Evolutionary conservation across 92 coral and sea anemone genomes (phyloP).

Genomic region (Nematostella vectensis): DNA sequence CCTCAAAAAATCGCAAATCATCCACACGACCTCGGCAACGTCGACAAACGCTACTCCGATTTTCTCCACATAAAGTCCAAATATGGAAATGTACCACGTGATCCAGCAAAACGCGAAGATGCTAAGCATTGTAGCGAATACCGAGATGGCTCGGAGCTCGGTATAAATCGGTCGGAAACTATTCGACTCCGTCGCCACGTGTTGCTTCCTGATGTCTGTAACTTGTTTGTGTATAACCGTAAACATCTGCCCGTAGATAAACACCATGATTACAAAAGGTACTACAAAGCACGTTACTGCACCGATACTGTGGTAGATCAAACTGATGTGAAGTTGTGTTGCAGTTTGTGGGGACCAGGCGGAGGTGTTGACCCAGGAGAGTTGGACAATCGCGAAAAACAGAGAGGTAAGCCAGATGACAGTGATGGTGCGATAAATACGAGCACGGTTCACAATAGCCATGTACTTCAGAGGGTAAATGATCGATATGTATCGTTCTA

Average conservation of each 20-base stretch:
- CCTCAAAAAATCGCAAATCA: conserved; percentile 79
- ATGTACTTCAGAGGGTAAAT: conserved; percentile 74
- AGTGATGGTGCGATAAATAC: conserved; percentile 41
- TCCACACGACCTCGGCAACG: conserved; percentile 33
- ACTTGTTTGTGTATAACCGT: conserved; percentile 68
- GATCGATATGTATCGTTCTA: conserved; percentile 84
- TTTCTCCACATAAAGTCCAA: conserved; percentile 42
- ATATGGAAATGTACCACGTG: conserved; percentile 64
- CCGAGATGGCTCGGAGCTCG: conserved; percentile 78
- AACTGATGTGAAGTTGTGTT: conserved; percentile 15
- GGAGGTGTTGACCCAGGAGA: conserved; percentile 59
- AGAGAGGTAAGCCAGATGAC: conserved; percentile 71
- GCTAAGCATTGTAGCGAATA: conserved; percentile 84
- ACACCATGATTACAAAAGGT: conserved; percentile 65
- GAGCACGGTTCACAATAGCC: conserved; percentile 58
- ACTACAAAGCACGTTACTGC: conserved; percentile 54
- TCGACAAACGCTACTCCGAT: conserved; percentile 24
- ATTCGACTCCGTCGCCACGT: conserved; percentile 31
- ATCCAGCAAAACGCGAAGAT: conserved; percentile 82
- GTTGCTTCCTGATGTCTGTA: conserved; percentile 51
- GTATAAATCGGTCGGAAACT: conserved; percentile 43
- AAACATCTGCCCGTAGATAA: conserved; percentile 76
- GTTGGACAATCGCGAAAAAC: conserved; percentile 63
- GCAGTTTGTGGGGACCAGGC: conserved; percentile 21
- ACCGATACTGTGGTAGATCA: conserved; percentile 56